Evolutionary conservation across 1,140 invertebrate species (phyloP).

Genomic region (Neuroterus valhalla): DNA sequence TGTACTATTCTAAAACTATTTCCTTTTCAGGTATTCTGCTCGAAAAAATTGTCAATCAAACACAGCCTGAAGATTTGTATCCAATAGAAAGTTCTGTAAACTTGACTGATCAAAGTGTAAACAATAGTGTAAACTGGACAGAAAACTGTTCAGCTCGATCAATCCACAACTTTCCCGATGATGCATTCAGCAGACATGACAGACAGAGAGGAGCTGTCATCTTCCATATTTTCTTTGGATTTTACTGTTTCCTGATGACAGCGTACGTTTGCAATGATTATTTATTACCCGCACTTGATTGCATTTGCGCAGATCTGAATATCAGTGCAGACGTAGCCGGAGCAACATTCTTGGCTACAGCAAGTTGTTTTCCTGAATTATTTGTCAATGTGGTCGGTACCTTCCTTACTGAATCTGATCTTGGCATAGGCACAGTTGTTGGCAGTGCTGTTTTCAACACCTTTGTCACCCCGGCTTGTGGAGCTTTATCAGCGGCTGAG

Average conservation of each 20-base stretch:
- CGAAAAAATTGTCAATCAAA: no score
- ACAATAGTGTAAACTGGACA: not conserved
- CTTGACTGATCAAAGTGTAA: not conserved
- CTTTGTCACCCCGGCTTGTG: conserved; percentile 89
- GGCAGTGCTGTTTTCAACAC: conserved; percentile 93
- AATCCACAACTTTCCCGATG: conserved; percentile 76
- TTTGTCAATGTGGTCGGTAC: conserved; percentile 93
- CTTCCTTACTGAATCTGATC: conserved; percentile 84
- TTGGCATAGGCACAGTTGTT: conserved; percentile 90
- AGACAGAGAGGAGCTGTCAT: conserved; percentile 81
- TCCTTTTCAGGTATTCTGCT: no score
- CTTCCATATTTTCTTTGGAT: conserved; percentile 83
- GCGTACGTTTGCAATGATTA: conserved; percentile 92
- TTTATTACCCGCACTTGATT: conserved; percentile 87
- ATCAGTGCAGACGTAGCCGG: conserved; percentile 90
- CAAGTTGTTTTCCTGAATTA: conserved; percentile 92
- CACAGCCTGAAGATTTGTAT: no score
- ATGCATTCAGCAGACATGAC: conserved; percentile 79
- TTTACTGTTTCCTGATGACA: conserved; percentile 87
- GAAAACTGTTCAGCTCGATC: conserved; percentile 69
- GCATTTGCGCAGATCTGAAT: conserved; percentile 84
- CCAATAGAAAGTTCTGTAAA: no score
- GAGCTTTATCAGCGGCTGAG: conserved; percentile 83
- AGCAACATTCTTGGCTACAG: conserved; percentile 94
- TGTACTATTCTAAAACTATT: no score